Percentiles rank a stretch among this genome's conserved stretches.
phyloP scores from a whole-genome alignment of 1,140 invertebrate species.

The Drosophila lowei region DNA sequence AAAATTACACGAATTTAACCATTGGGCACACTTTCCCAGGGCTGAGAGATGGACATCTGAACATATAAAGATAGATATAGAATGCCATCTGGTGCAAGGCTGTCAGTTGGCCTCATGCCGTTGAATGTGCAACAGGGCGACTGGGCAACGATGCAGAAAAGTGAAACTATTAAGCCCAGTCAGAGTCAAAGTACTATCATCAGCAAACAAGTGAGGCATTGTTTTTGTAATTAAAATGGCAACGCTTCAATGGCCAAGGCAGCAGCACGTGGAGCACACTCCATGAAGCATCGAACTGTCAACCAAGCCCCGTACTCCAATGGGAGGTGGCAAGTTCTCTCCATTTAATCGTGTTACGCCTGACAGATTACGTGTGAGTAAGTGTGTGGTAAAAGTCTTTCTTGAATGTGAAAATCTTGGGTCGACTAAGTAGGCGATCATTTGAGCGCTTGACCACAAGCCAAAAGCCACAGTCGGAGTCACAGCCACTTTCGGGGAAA shows the following conservation, averaged over 20 bases:
- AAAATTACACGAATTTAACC: slow-evolving; percentile 55
- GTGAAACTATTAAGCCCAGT: slow-evolving; percentile 47
- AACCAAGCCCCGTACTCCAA: slow-evolving; percentile 2
- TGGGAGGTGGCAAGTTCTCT: slow-evolving; percentile 36
- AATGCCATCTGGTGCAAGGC: slow-evolving; percentile 55
- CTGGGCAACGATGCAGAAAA: slow-evolving; percentile 35
- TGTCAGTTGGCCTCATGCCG: slow-evolving; percentile 44
- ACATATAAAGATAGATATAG: slow-evolving; percentile 28
- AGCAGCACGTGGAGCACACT: slow-evolving; percentile 22
- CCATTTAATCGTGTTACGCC: slow-evolving; percentile 33
- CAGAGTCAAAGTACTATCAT: not conserved
- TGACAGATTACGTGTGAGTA: slow-evolving; percentile 27
- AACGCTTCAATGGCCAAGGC: slow-evolving; percentile 23
- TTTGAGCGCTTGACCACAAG: slow-evolving; percentile 36
- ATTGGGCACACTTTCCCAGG: slow-evolving; percentile 69
- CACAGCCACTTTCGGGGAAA: slow-evolving; percentile 70
- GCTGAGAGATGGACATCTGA: slow-evolving; percentile 1
- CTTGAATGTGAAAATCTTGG: slow-evolving; percentile 29
- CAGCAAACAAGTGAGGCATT: not conserved
- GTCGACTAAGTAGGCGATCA: slow-evolving; percentile 26
- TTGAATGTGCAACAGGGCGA: slow-evolving; percentile 32
- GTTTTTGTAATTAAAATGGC: slow-evolving; percentile 42
- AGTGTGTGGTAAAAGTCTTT: slow-evolving; percentile 36
- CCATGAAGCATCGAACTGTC: slow-evolving; percentile 27
- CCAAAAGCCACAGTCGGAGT: slow-evolving; percentile 15